Evolutionary conservation across 2,888 invertebrate genomes (phyloP).

Genomic region (Chrysotoxum bicinctum): DNA sequence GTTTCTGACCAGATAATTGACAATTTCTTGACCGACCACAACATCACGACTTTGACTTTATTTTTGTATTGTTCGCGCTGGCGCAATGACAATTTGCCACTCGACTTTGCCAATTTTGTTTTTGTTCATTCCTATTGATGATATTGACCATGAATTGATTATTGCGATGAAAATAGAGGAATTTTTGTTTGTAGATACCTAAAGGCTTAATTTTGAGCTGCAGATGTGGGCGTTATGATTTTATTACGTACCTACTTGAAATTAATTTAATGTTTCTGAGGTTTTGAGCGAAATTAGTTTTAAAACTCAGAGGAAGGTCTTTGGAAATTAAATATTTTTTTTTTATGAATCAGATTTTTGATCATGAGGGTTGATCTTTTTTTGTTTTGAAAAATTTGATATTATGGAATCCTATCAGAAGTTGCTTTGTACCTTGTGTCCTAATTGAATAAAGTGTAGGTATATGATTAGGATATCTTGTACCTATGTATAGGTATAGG

Average conservation of each 20-base stretch:
- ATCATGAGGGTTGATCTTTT: too few species aligned
- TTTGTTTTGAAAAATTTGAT: too few species aligned
- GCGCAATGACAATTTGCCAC: constrained; percentile 64
- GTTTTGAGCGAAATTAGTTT: neutral
- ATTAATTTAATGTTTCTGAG: constrained; percentile 6
- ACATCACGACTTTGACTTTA: constrained; percentile 48
- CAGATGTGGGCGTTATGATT: constrained; percentile 19
- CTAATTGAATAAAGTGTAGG: too few species aligned
- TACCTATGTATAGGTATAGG: too few species aligned
- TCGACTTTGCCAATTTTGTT: constrained; percentile 29
- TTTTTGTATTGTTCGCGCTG: constrained; percentile 29
- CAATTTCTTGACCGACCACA: constrained; percentile 63
- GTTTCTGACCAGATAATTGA: constrained; percentile 38
- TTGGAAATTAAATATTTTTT: too few species aligned
- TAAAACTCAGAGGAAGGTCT: neutral
- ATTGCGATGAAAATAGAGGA: constrained; percentile 38
- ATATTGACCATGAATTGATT: constrained; percentile 55
- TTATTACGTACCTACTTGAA: constrained; percentile 19
- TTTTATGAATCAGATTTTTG: too few species aligned
- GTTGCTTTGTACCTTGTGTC: too few species aligned
- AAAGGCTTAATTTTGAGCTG: constrained; percentile 15
- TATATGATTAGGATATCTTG: too few species aligned
- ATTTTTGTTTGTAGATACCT: neutral
- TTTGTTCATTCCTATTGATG: neutral
- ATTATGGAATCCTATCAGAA: too few species aligned